Base-by-base conservation (phyloP, 2,888 invertebrate genomes). In the Meloe dianella region DNA sequence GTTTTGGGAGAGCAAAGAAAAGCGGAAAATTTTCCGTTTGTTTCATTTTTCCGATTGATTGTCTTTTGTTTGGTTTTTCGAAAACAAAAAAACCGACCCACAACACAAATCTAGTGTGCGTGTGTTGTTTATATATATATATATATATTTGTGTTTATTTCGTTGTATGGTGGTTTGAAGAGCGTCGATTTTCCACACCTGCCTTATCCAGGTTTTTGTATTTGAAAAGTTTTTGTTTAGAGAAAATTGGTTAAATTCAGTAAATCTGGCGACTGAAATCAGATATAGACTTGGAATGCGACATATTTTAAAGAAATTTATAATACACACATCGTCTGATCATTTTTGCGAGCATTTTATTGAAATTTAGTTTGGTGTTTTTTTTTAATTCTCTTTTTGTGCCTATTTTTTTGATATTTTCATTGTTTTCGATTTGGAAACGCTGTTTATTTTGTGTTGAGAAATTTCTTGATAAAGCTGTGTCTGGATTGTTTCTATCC, bases 291-390 rank as follows among this genome's bases (percentile, higher is more conserved):
- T 90, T 88, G 90, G 90, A 87, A 91, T 91, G 91, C 90, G 91
- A 89, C 89, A 87, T 89, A 90, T 84, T 85, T 90, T 84, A 85
- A 89, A 82, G 88, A 90, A 82, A 79, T 90, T 91, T 80, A 92
- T 92, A 85, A 86, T 91, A 81, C 91, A 92, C 85, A 92, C 92
- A 71, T 91, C 91, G 74, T 92, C 92, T 75, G 91, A 92, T 77
- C 92, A 92, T 82, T 92, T 90, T 83, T 90, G 91, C 87, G 92
- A 91, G 58, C 24, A 51, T 27, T 60, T 57, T 4, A 61, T 51
- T 51, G 17, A 38, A 32, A 61, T 70, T 71, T 71, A 75, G 71
- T 72, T 72, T 63, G 59, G 56, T 38, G 9, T 32, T 29, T 29
- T 5, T 61, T 65, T 20, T 17, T 32, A 56, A 22, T 22, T 56